Percentiles rank a stretch among this genome's conserved stretches.
Conservation (phyloP, 1,140 invertebrate species). For the Drosophila ogumai region DNA sequence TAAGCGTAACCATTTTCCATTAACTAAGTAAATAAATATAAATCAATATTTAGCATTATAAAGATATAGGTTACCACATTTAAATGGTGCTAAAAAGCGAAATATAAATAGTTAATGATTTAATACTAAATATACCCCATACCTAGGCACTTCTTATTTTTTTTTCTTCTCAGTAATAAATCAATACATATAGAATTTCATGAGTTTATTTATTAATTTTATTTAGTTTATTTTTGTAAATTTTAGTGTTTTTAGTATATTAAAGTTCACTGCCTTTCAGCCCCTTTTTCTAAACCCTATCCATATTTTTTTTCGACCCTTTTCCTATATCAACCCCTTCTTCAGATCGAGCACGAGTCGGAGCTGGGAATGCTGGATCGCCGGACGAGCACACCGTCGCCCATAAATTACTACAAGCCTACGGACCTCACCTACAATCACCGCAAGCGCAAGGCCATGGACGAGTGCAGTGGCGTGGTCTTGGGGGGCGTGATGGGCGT, state of each 20-base stretch:
- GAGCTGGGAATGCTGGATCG: slow-evolving; percentile 75
- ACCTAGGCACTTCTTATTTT: neutral
- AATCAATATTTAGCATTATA: neutral
- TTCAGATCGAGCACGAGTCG: slow-evolving; percentile 77
- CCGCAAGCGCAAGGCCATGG: slow-evolving; percentile 70
- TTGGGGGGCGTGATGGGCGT: slow-evolving; percentile 35
- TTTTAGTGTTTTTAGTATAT: neutral
- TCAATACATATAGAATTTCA: too few relatives aligned
- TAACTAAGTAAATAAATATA: neutral
- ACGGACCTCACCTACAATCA: slow-evolving; percentile 72
- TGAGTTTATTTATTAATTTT: neutral
- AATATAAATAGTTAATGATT: slow-evolving; percentile 5
- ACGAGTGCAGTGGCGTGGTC: slow-evolving; percentile 47
- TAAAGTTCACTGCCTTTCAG: slow-evolving; percentile 7
- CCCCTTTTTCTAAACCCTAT: slow-evolving; percentile 1
- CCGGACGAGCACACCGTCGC: slow-evolving; percentile 69
- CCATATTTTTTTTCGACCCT: neutral
- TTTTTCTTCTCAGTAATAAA: neutral
- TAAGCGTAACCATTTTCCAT: neutral
- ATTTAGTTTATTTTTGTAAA: neutral
- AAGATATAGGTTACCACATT: neutral
- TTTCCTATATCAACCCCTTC: slow-evolving; percentile 3
- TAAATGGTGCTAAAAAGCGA: neutral
- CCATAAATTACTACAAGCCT: slow-evolving; percentile 69
- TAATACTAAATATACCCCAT: neutral